These are phyloP conservation scores for Bathynomus jamesi DNA, from an alignment of 1,140 invertebrate genomes.

Conservation along the genomic window DNA sequence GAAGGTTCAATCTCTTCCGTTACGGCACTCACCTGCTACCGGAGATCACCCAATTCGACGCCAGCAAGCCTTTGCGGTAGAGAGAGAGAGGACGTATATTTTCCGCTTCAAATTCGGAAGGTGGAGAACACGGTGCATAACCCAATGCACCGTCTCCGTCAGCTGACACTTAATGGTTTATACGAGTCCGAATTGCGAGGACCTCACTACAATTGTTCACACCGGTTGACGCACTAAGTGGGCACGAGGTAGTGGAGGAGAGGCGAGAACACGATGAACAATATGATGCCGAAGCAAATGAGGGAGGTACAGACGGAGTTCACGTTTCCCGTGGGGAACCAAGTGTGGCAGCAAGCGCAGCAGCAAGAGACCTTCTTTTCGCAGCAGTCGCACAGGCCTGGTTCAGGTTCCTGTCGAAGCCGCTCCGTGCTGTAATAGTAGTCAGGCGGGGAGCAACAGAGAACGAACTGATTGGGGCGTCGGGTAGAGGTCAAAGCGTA, in stretches of 20 bases:
- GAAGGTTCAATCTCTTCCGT: too few species aligned
- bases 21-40: too few species aligned
- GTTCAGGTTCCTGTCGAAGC: constrained; percentile 15
- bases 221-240: too few species aligned
- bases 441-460: constrained; percentile 1
- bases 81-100: too few species aligned
- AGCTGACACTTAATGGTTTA: too few species aligned
- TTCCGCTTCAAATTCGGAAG: too few species aligned
- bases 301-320: constrained; percentile 11
- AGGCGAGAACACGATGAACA: constrained; percentile 19
- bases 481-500: constrained; percentile 1
- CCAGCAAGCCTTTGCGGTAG: too few species aligned
- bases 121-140: too few species aligned
- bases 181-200: too few species aligned
- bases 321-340: constrained; percentile 7
- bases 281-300: constrained; percentile 6
- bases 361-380: constrained; percentile 13
- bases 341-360: constrained; percentile 5
- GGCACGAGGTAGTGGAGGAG: constrained; percentile 15
- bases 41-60: too few species aligned
- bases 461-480: not conserved
- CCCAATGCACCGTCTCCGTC: too few species aligned
- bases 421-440: constrained; percentile 12
- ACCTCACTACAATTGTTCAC: too few species aligned
- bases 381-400: constrained; percentile 12